A percentile compares a stretch with the other conserved stretches of the same genome.
Conservation (phyloP, 1,140 invertebrate species). For the Ceratina australensis region DNA sequence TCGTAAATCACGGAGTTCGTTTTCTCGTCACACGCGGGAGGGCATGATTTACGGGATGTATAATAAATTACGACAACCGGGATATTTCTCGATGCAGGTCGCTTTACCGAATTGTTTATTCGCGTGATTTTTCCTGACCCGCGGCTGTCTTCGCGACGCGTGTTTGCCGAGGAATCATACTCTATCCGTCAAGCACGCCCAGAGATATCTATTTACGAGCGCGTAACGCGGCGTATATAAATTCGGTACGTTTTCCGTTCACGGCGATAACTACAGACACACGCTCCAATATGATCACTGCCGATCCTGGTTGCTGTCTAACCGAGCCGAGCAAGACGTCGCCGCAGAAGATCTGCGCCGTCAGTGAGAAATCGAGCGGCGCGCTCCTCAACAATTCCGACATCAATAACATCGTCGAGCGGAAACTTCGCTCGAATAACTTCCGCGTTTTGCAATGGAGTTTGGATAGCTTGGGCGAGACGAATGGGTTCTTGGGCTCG, state of each 20-base stretch:
- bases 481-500: constrained; percentile 53
- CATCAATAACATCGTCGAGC: constrained; percentile 43
- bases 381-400: constrained; percentile 43
- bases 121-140: neutral
- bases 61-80: constrained; percentile 46
- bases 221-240: constrained; percentile 29
- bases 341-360: neutral
- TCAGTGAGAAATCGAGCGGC: neutral
- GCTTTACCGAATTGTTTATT: constrained; percentile 19
- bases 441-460: constrained; percentile 49
- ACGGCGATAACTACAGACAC: too few species aligned
- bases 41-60: constrained; percentile 47
- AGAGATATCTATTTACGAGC: constrained; percentile 12
- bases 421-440: constrained; percentile 40
- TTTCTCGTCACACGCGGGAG: constrained; percentile 47
- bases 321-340: neutral
- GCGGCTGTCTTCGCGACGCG: neutral
- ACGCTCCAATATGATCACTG: constrained; percentile 34
- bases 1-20: constrained; percentile 39
- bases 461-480: constrained; percentile 32
- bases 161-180: constrained; percentile 23
- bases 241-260: neutral
- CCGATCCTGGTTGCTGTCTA: constrained; percentile 27
- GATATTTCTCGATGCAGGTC: constrained; percentile 28
- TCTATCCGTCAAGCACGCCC: neutral